Evolutionary conservation across 1,140 invertebrate genomes (phyloP), one percentile per base, ranked within the genome.

Genomic region (Eupristina koningsbergeri): DNA sequence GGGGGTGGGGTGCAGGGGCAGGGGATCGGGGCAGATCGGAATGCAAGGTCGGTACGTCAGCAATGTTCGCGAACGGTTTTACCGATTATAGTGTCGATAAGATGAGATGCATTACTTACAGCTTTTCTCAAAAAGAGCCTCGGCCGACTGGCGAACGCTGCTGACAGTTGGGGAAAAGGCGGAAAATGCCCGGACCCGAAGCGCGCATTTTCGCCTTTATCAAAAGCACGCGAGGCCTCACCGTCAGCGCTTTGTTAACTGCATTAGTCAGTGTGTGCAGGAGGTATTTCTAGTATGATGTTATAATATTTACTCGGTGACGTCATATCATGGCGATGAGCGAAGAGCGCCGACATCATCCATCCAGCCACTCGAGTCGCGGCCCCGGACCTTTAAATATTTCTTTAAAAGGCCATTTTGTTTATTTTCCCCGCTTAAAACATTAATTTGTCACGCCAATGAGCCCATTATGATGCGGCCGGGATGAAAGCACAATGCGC

Each of bases 41-140:
- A 83, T 77, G 73, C 63, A 83, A 83, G 81, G 81, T 83, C 81
- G 81, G 74, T 83, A 77, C 47, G 63, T 29, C 22, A 58, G 34
- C 41, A 34, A 69, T 61, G 61, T 26, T n/a, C 41, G 64, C 64
- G 67, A 53, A 73, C 63, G 31, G 31, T 53, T 76, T 83, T 83
- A 77, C 74, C 81, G 61, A 83, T 83, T 63, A 58, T 34, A 7
- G 58, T 19, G n/a, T 63, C 76, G 76, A 78, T 78, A 63, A 78
- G 36, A 1, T 22, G 63, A n/a, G 31, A 29, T n/a, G n/a, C n/a
- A n/a, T n/a, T 6, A 31, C n/a, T 67, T 67, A 26, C 3, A 58
- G n/a, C n/a, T n/a, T n/a, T n/a, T n/a, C n/a, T n/a, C n/a, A n/a
- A n/a, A n/a, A n/a, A n/a, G n/a, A n/a, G n/a, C n/a, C n/a, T n/a